A percentile compares a stretch with the other conserved stretches of the same genome.
Evolutionary conservation across 2,113 vertebrate species (phyloP).

Genomic region (Anarrhichthys ocellatus): DNA sequence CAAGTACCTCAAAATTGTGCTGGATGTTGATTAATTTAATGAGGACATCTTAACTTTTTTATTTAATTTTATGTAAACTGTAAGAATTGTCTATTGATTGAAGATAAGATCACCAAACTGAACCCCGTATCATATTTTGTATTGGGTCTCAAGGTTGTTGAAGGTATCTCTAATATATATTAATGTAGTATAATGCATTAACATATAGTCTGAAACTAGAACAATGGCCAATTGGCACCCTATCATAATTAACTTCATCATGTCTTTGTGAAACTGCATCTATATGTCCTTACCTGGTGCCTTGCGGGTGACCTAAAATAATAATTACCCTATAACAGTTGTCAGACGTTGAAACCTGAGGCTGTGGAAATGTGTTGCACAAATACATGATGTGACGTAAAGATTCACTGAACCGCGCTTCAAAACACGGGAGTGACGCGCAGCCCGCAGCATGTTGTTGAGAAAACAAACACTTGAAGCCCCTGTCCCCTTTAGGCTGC

Average conservation of each 20-base stretch:
- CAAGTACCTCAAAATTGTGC: neutral
- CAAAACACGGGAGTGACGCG: conserved; percentile 79
- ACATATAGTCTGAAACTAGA: neutral
- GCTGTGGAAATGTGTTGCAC: conserved; percentile 73
- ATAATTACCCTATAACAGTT: conserved; percentile 25
- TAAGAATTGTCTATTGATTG: neutral
- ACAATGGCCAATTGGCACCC: neutral
- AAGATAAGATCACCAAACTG: neutral
- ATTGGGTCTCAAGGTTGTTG: neutral
- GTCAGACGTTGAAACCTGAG: conserved; percentile 47
- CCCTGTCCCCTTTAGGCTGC: conserved; percentile 28
- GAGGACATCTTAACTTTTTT: neutral
- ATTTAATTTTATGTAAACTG: neutral
- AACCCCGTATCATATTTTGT: neutral
- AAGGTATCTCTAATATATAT: neutral
- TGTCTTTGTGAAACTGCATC: neutral
- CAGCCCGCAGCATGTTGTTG: conserved; percentile 75
- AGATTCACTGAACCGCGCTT: conserved; percentile 72
- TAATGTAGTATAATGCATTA: neutral
- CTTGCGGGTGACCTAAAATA: conserved; percentile 42
- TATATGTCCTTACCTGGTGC: conserved; percentile 11
- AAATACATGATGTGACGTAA: conserved; percentile 74
- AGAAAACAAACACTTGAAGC: conserved; percentile 72
- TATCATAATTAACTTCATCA: neutral
- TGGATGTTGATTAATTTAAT: neutral